phyloP scores from a whole-genome alignment of 2,113 vertebrate species.

The Pelusios castaneus region DNA sequence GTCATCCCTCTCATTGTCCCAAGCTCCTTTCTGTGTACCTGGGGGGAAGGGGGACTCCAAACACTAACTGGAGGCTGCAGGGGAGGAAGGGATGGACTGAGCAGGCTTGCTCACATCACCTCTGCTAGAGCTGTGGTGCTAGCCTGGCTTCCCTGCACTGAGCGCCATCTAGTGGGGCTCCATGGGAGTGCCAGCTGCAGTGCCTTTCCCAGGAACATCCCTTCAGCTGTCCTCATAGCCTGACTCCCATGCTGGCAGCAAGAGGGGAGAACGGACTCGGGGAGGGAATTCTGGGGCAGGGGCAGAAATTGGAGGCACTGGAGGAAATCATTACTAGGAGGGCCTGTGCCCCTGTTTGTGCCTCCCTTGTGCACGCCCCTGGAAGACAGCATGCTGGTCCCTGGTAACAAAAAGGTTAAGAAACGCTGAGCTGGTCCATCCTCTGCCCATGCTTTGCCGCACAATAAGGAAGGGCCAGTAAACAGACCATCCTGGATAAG shows the following conservation, averaged over 20 bases:
- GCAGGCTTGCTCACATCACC: neutral
- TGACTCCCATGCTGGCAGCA: neutral
- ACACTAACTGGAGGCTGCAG: neutral
- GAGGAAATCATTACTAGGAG: too few species aligned
- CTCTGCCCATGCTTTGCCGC: neutral
- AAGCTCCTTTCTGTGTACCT: too few species aligned
- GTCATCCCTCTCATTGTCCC: too few species aligned
- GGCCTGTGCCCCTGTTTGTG: too few species aligned
- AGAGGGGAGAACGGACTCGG: too few species aligned
- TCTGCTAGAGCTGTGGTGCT: neutral
- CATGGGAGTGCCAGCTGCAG: neutral
- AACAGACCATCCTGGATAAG: neutral
- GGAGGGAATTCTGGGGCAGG: too few species aligned
- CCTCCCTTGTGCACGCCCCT: too few species aligned
- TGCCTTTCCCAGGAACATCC: neutral
- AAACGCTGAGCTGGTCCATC: too few species aligned
- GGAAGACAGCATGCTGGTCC: too few species aligned
- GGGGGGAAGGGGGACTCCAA: too few species aligned
- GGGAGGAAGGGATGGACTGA: neutral
- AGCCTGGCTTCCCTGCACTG: neutral
- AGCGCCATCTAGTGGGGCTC: neutral
- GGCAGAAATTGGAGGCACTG: too few species aligned
- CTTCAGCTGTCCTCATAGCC: fast-evolving
- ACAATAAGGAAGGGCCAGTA: neutral
- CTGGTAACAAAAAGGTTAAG: too few species aligned